Percentiles rank a stretch among this genome's conserved stretches.
Conservation (phyloP, 2,888 invertebrate genomes). For the Synergus gifuensis region DNA sequence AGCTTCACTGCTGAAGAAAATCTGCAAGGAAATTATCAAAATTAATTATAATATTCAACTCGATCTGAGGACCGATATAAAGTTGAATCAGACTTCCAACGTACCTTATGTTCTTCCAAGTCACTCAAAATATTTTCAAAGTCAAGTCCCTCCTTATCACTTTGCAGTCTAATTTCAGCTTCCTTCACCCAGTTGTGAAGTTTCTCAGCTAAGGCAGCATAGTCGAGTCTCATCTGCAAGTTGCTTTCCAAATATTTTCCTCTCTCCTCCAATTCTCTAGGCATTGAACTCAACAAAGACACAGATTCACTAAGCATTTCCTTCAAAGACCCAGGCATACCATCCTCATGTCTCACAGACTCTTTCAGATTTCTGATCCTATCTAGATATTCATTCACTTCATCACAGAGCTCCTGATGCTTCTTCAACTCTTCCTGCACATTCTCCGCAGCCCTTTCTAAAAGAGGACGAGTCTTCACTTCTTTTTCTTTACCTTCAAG, state of each 20-base stretch:
- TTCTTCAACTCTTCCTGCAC: slow-evolving; percentile 90
- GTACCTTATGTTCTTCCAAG: slow-evolving; percentile 90
- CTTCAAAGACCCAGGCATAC: slow-evolving; percentile 87
- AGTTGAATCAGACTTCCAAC: slow-evolving; percentile 3
- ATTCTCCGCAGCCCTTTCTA: slow-evolving; percentile 88
- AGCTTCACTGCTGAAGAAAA: slow-evolving; percentile 89
- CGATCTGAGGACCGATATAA: neutral
- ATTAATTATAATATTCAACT: neutral
- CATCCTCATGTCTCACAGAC: slow-evolving; percentile 86
- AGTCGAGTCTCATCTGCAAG: slow-evolving; percentile 87
- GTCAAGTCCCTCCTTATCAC: slow-evolving; percentile 91
- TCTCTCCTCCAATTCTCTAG: slow-evolving; percentile 89
- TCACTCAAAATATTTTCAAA: slow-evolving; percentile 91
- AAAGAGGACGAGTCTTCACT: slow-evolving; percentile 89
- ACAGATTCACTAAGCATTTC: slow-evolving; percentile 93
- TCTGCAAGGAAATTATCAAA: slow-evolving; percentile 68
- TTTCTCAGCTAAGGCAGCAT: slow-evolving; percentile 87
- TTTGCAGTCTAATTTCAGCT: slow-evolving; percentile 87
- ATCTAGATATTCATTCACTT: slow-evolving; percentile 85
- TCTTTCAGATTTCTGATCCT: slow-evolving; percentile 86
- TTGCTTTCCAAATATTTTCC: slow-evolving; percentile 89
- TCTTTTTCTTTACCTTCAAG: slow-evolving; percentile 89
- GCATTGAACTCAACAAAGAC: slow-evolving; percentile 87
- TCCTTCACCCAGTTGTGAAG: slow-evolving; percentile 91
- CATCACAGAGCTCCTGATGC: slow-evolving; percentile 84